These are phyloP conservation scores for Nycteola revayana DNA, from an alignment of 2,888 invertebrate species.

Conservation along the genomic window DNA sequence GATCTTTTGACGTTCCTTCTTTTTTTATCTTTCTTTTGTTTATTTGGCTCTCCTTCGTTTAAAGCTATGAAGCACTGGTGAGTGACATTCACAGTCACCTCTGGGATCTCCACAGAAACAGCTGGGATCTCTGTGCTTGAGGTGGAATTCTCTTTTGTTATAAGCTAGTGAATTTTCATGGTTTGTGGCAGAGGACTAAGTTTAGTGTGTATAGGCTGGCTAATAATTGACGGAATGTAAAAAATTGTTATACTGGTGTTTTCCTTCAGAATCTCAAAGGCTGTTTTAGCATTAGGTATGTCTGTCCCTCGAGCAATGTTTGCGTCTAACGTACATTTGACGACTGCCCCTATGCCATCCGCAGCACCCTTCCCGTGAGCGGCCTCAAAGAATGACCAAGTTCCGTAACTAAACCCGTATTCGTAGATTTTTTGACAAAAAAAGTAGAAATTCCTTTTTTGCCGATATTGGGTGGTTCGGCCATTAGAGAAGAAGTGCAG, in stretches of 20 bases:
- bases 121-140: constrained; percentile 8
- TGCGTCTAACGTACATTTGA: constrained; percentile 5
- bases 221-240: not conserved
- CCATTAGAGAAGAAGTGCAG: constrained; percentile 9
- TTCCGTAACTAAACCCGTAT: constrained; percentile 8
- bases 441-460: constrained; percentile 17
- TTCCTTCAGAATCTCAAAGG: constrained; percentile 9
- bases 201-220: not conserved
- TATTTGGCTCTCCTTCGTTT: too few species aligned
- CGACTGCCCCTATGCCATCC: constrained; percentile 13
- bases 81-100: too few species aligned
- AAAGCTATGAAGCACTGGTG: too few species aligned
- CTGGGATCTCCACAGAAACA: too few species aligned
- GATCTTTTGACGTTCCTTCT: too few species aligned
- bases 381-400: constrained; percentile 18
- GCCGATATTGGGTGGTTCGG: constrained; percentile 11
- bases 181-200: constrained; percentile 1
- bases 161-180: constrained; percentile 10
- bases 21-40: too few species aligned
- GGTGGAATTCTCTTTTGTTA: constrained; percentile 4
- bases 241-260: constrained; percentile 3
- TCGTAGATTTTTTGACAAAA: constrained; percentile 10
- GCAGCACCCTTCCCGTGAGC: constrained; percentile 19
- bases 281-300: constrained; percentile 17
- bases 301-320: constrained; percentile 13